Conservation (phyloP, 2,113 vertebrate genomes). For the Polypterus senegalus region DNA sequence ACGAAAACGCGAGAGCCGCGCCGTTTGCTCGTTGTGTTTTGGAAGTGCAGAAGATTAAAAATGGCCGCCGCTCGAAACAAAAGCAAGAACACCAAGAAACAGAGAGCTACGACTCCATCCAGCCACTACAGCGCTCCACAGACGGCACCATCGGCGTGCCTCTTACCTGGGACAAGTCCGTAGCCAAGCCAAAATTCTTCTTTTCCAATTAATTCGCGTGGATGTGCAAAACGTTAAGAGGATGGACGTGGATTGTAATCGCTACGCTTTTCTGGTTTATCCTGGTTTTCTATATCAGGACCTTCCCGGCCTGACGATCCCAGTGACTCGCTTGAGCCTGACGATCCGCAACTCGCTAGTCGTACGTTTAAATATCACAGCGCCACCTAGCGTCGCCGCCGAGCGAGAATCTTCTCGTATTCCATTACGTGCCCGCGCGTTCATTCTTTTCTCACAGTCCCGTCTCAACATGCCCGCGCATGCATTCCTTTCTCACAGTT, state of each 20-base stretch:
- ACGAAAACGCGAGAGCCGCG: no score
- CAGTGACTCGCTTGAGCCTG: slow-evolving; percentile 6
- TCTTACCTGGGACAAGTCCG: slow-evolving; percentile 44
- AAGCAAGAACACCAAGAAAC: slow-evolving; percentile 43
- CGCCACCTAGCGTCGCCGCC: slow-evolving; percentile 10
- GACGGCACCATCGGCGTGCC: background rate
- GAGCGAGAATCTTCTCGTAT: background rate
- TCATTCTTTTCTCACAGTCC: no score
- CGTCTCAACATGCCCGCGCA: no score
- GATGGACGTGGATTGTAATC: slow-evolving; percentile 53
- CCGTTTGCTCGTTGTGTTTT: no score
- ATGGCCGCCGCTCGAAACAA: slow-evolving; percentile 67
- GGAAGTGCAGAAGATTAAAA: slow-evolving; percentile 47
- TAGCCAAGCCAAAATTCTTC: slow-evolving; percentile 1
- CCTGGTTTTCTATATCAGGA: slow-evolving; percentile 12
- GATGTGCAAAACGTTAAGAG: slow-evolving; percentile 27
- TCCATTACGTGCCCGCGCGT: no score
- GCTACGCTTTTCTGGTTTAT: slow-evolving; percentile 24
- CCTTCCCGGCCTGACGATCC: slow-evolving; percentile 19
- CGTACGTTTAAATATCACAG: slow-evolving; percentile 8
- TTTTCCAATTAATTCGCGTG: slow-evolving; percentile 30
- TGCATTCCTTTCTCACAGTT: no score
- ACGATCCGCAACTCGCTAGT: slow-evolving; percentile 5
- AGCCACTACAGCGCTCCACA: slow-evolving; percentile 9
- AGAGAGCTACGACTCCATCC: slow-evolving; percentile 24